Percentiles rank a stretch among this genome's conserved stretches.
phyloP scores from a whole-genome alignment of 2,797 vertebrate species.

The Arnoldichthys spilopterus region DNA sequence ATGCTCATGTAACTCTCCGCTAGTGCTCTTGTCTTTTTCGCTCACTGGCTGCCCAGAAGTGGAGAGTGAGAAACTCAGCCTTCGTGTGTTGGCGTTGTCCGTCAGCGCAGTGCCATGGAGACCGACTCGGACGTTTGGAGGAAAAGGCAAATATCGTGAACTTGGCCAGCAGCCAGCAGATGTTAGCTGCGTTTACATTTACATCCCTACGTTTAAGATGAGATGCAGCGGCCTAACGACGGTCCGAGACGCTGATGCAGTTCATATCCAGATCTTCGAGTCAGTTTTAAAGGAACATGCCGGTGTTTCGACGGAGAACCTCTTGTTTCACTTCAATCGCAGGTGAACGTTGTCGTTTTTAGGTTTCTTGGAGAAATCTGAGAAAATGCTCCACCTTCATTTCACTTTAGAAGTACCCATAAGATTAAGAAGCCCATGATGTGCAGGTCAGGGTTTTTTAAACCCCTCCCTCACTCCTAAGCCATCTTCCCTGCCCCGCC shows the following conservation, averaged over 20 bases:
- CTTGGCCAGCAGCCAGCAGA: not conserved
- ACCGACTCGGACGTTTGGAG: not conserved
- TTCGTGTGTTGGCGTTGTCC: not conserved
- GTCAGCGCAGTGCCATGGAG: constrained; percentile 5
- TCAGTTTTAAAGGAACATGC: not conserved
- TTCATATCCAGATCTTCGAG: not conserved
- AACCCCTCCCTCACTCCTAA: too few relatives aligned
- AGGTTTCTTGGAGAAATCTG: too few relatives aligned
- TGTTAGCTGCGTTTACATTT: not conserved
- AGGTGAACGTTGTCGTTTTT: too few relatives aligned
- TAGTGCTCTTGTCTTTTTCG: constrained; percentile 2
- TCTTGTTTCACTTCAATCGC: not conserved
- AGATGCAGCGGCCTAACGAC: constrained; percentile 5
- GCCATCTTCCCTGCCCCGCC: too few relatives aligned
- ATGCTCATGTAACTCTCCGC: not conserved
- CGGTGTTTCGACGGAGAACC: not conserved
- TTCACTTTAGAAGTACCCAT: too few relatives aligned
- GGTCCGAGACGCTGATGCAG: too few relatives aligned
- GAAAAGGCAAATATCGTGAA: not conserved
- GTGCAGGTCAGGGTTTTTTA: too few relatives aligned
- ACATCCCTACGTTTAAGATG: not conserved
- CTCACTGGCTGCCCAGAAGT: not conserved
- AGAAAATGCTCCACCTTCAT: too few relatives aligned
- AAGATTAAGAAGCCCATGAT: too few relatives aligned
- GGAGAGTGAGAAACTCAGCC: not conserved